Percentiles rank a stretch among this genome's conserved stretches.
phyloP scores from a whole-genome alignment of 2,888 invertebrate genomes.

The Amphipyra berbera region DNA sequence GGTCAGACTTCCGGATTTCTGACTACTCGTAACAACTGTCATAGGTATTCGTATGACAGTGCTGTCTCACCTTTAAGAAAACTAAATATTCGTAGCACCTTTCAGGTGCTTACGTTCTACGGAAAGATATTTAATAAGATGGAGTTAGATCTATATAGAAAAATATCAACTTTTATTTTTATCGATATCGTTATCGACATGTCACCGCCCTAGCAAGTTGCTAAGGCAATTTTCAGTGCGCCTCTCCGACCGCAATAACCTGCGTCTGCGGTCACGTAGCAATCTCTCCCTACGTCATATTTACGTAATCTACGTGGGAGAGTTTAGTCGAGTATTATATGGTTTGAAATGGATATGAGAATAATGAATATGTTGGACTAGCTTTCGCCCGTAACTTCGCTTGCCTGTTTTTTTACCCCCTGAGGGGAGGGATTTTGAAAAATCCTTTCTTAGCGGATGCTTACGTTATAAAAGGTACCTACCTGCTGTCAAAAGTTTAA shows the following conservation, averaged over 20 bases:
- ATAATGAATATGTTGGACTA: too few relatives aligned
- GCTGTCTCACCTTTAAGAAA: too few relatives aligned
- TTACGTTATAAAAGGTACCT: too few relatives aligned
- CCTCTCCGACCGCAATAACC: constrained; percentile 38
- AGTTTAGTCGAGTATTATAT: neutral
- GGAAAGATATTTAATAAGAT: neutral
- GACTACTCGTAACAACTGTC: too few relatives aligned
- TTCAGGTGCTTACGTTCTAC: neutral
- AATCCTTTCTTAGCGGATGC: too few relatives aligned
- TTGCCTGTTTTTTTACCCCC: too few relatives aligned
- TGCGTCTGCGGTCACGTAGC: constrained; percentile 27
- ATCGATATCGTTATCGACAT: constrained; percentile 29
- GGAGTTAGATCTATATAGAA: neutral
- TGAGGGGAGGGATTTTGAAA: too few relatives aligned
- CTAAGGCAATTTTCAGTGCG: constrained; percentile 28
- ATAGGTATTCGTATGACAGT: too few relatives aligned
- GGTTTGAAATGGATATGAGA: too few relatives aligned
- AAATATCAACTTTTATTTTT: neutral
- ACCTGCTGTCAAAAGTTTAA: too few relatives aligned
- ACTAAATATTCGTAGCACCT: neutral
- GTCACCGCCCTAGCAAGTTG: constrained; percentile 27
- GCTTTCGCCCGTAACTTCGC: too few relatives aligned
- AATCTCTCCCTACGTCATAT: constrained; percentile 29
- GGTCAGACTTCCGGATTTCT: too few relatives aligned
- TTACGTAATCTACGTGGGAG: constrained; percentile 36